These are phyloP conservation scores for Picus viridis DNA, from an alignment of 2,797 vertebrate genomes.

Conservation along the genomic window DNA sequence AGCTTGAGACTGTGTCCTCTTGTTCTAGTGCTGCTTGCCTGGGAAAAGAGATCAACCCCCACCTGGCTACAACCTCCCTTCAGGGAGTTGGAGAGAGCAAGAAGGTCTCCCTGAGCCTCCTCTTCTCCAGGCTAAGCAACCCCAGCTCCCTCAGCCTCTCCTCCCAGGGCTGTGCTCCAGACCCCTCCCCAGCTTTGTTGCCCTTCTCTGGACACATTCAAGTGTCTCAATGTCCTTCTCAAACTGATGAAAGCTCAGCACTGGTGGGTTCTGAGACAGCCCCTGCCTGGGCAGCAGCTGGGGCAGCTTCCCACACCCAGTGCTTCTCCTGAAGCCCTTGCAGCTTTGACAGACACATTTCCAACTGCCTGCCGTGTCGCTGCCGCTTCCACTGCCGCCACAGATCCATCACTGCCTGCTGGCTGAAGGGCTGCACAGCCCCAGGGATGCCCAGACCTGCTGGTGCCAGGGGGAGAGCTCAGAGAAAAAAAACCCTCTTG, in stretches of 20 bases:
- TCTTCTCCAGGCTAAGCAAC: too few relatives aligned
- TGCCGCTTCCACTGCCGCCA: not conserved
- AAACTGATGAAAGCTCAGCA: not conserved
- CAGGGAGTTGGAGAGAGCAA: too few relatives aligned
- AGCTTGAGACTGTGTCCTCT: too few relatives aligned
- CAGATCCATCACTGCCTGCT: not conserved
- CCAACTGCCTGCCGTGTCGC: not conserved
- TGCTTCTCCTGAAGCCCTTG: not conserved
- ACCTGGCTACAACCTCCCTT: too few relatives aligned
- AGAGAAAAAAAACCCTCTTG: not conserved
- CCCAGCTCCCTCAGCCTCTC: too few relatives aligned
- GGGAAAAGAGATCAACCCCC: too few relatives aligned
- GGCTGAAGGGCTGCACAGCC: rapidly evolving
- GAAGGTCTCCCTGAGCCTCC: too few relatives aligned
- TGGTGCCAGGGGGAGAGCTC: not conserved
- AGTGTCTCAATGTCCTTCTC: too few relatives aligned
- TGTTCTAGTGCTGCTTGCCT: too few relatives aligned
- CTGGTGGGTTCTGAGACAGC: not conserved
- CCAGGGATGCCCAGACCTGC: rapidly evolving
- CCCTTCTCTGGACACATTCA: too few relatives aligned
- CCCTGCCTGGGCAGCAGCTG: not conserved
- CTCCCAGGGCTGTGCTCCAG: too few relatives aligned
- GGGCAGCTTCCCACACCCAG: not conserved
- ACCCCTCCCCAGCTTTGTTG: too few relatives aligned
- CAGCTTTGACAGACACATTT: not conserved